phyloP scores from a whole-genome alignment of 2,113 vertebrate species.

The Mionectes macconnelli region DNA sequence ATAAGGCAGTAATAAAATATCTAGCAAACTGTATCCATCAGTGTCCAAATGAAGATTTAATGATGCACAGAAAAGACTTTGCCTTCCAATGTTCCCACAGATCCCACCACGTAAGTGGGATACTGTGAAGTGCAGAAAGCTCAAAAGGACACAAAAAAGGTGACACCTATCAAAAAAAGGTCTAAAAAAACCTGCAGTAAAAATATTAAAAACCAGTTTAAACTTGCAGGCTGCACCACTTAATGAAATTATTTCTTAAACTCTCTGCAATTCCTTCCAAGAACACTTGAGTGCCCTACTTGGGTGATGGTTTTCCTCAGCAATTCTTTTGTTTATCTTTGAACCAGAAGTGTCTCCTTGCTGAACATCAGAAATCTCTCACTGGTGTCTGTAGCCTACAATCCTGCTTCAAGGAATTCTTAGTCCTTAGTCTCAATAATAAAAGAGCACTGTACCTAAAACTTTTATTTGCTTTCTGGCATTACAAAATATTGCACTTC shows the following conservation, averaged over 20 bases:
- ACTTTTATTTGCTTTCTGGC: neutral
- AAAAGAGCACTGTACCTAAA: rapidly evolving
- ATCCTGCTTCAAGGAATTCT: neutral
- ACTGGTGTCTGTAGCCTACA: neutral
- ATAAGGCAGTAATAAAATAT: neutral
- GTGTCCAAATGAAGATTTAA: neutral
- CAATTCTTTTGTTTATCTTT: neutral
- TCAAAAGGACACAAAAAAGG: neutral
- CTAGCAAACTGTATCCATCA: neutral
- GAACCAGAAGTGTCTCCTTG: neutral
- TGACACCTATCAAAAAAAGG: neutral
- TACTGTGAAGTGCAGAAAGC: rapidly evolving
- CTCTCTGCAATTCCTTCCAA: neutral
- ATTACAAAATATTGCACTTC: neutral
- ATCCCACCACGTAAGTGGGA: neutral
- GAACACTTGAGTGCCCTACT: rapidly evolving
- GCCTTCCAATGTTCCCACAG: neutral
- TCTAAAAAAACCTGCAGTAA: neutral
- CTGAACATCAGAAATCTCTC: neutral
- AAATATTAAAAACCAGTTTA: neutral
- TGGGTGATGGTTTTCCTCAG: neutral
- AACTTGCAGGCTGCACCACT: neutral
- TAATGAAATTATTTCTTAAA: neutral
- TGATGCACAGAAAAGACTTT: neutral
- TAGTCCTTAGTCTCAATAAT: neutral